These are phyloP conservation scores for Muntiacus muntjak DNA, from an alignment of 2,113 vertebrate genomes.

Conservation along the genomic window DNA sequence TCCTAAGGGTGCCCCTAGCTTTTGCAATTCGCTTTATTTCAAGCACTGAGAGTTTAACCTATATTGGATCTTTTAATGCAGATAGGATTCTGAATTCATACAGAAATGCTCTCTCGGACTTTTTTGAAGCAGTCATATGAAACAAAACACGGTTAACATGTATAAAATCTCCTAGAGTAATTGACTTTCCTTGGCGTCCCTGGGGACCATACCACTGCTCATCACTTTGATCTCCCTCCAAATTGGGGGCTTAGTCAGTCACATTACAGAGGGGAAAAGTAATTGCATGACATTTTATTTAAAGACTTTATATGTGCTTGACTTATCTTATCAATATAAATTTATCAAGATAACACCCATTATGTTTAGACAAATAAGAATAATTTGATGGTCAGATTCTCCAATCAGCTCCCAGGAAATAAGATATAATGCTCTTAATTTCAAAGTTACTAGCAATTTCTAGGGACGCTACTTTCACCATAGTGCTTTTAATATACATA, in stretches of 20 bases:
- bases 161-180: neutral
- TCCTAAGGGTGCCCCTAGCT: neutral
- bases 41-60: neutral
- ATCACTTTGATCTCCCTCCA: neutral
- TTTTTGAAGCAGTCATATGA: neutral
- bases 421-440: neutral
- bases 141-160: neutral
- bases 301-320: neutral
- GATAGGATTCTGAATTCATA: neutral
- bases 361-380: neutral
- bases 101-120: neutral
- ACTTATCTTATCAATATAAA: neutral
- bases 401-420: neutral
- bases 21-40: neutral
- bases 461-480: neutral
- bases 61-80: neutral
- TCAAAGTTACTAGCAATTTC: neutral
- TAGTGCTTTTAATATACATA: neutral
- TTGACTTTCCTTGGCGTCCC: neutral
- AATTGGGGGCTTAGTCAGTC: neutral
- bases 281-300: neutral
- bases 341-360: neutral
- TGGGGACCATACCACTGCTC: accelerated
- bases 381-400: neutral
- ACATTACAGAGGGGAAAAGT: neutral